Base-by-base conservation (phyloP, 2,797 vertebrate genomes). In the Sebastes steindachneri region DNA sequence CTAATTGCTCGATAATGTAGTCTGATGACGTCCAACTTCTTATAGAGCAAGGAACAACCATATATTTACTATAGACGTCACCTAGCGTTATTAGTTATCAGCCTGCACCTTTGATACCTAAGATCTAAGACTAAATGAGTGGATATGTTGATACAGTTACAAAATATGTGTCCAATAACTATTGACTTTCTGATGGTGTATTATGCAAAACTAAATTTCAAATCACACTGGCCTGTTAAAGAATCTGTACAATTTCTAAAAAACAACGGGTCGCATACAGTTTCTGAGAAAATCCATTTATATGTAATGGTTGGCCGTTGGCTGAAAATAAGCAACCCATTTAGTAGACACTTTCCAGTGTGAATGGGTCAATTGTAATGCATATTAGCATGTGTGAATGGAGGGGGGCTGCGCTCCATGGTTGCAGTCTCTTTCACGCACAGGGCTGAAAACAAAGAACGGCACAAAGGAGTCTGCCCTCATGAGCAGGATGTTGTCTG, bases 321-420 rank as follows among this genome's bases (percentile, higher is more conserved):
- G 73, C 65, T 69, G 83, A 15, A 82, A 76, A 87, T 60, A 85
- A 73, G 74, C 83, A 67, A 7, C 48, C 79, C 86, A 80, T 91
- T 91, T 77, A 88, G 78, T 7, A 28, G 66, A 64, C 86, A 59
- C 63, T 87, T 63, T 79, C 67, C 84, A 70, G 84, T 5, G 78
- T 92, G 90, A 93, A 92, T 87, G 88, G 86, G n/a, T 86, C 85
- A 33, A 90, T 92, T 94, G 93, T 93, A 35, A 90, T 87, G 88
- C 90, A 89, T 79, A 88, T 89, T 73, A 90, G 87, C 85, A 78
- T 88, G 86, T 90, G 85, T 92, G 73, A 80, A 55, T 75, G 83
- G 83, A 31, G 37, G 37, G 75, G 75, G 57, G 77, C 58, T 53
- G 58, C 23, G 68, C 35, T 80, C 82, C 85, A 72, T 45, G 41